A percentile compares a stretch with the other conserved stretches of the same genome.
phyloP scores from a whole-genome alignment of 2,797 vertebrate genomes.

The Sardinella longiceps region DNA sequence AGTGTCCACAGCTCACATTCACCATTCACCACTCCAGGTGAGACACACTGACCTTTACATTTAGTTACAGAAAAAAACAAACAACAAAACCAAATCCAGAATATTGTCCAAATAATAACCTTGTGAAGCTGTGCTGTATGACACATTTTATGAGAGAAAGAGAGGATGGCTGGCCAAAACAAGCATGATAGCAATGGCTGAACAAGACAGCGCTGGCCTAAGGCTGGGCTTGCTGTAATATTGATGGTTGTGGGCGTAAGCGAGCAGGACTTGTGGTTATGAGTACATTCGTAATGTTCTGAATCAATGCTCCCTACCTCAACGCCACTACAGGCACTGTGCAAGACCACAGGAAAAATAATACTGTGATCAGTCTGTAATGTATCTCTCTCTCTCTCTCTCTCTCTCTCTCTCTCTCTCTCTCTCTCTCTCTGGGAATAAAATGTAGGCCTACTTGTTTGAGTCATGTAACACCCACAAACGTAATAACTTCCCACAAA shows the following conservation, averaged over 20 bases:
- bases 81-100: background rate
- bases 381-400: background rate
- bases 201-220: background rate
- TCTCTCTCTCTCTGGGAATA: background rate
- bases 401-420: background rate
- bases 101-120: background rate
- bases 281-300: slow-evolving; percentile 11
- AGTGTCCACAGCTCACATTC: too few relatives aligned
- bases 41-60: too few relatives aligned
- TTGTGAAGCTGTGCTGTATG: background rate
- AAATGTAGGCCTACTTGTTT: background rate
- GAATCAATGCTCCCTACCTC: background rate
- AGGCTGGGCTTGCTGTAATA: background rate
- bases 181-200: background rate
- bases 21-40: too few relatives aligned
- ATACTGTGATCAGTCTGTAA: background rate
- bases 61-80: too few relatives aligned
- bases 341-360: background rate
- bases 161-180: background rate
- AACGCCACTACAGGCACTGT: background rate
- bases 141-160: too few relatives aligned
- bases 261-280: background rate
- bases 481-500: too few relatives aligned
- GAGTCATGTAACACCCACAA: too few relatives aligned
- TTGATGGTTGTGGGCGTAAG: background rate